Base-by-base conservation (phyloP, 2,888 invertebrate genomes). In the Drosophila emarginata region DNA sequence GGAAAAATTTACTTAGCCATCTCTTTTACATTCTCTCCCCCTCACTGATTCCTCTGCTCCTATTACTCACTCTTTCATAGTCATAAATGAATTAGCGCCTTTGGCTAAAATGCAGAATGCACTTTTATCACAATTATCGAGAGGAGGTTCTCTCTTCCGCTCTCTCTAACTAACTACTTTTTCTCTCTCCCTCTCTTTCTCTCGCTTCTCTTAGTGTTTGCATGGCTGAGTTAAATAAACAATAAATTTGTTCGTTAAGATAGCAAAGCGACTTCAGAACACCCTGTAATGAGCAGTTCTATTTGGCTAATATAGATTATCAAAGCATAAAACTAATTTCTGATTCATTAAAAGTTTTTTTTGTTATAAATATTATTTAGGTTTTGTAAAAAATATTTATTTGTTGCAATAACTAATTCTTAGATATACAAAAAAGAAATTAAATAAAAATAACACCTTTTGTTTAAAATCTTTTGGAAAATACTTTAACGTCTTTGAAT, bases 21-120 rank as follows among this genome's bases (percentile, higher is more conserved):
- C 83, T 79, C 76, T 57, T 32, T 6, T 12, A 4, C 18, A 36
- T 11, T 15, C 45, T 21, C 45, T n/a, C 26, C 32, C 3, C n/a
- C 15, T n/a, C 36, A 1, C 15, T n/a, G 11, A 18, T 36, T 2
- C 26, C 12, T 11, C 52, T 15, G 7, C 32, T 9, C n/a, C n/a
- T n/a, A n/a, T n/a, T n/a, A n/a, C n/a, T n/a, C n/a, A n/a, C n/a
- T 37, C 45, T 4, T 26, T 51, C 14, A n/a, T 79, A 79, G 78
- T 84, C 84, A 87, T 84, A 84, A 84, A 84, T 78, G 84, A 84
- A 84, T 84, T 84, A 84, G 84, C 87, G 84, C 84, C 84, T 81
- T 77, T 61, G 83, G 84, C 85, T 78, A 84, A 45, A 87, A 84
- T 78, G 72, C 79, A 80, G 82, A 83, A 83, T 83, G 82, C 82